Percentiles rank a stretch among this genome's conserved stretches.
phyloP scores from a whole-genome alignment of 2,888 invertebrate species.

The Epinotia nisella region DNA sequence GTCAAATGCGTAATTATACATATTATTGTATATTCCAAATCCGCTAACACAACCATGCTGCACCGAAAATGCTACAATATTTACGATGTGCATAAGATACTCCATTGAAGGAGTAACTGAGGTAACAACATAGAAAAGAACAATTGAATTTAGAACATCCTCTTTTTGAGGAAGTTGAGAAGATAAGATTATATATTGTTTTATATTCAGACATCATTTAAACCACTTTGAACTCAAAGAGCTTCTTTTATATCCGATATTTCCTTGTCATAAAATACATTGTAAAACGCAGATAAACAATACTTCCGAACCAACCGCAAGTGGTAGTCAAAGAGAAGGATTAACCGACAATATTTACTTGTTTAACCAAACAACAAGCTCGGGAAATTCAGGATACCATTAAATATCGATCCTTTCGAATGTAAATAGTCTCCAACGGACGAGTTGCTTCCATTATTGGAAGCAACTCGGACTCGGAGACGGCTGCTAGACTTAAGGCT shows the following conservation, averaged over 20 bases:
- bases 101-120: too few relatives aligned
- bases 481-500: slow-evolving; percentile 9
- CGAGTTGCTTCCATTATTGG: too few relatives aligned
- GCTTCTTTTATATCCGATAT: not conserved
- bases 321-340: slow-evolving; percentile 1
- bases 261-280: not conserved
- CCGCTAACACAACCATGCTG: too few relatives aligned
- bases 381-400: slow-evolving; percentile 12
- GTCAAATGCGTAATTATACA: too few relatives aligned
- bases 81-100: too few relatives aligned
- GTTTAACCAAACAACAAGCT: not conserved
- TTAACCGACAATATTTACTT: slow-evolving; percentile 6
- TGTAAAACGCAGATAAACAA: not conserved
- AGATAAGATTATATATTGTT: not conserved
- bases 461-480: slow-evolving; percentile 16
- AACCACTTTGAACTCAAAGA: not conserved
- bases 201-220: not conserved
- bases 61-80: too few relatives aligned
- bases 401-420: slow-evolving; percentile 23
- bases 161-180: too few relatives aligned
- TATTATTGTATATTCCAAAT: too few relatives aligned
- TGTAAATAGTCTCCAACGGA: slow-evolving; percentile 27
- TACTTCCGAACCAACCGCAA: not conserved
- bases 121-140: too few relatives aligned
- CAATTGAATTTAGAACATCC: too few relatives aligned